phyloP scores from a whole-genome alignment of 1,140 invertebrate species.

The Aphaenogaster rudis region DNA sequence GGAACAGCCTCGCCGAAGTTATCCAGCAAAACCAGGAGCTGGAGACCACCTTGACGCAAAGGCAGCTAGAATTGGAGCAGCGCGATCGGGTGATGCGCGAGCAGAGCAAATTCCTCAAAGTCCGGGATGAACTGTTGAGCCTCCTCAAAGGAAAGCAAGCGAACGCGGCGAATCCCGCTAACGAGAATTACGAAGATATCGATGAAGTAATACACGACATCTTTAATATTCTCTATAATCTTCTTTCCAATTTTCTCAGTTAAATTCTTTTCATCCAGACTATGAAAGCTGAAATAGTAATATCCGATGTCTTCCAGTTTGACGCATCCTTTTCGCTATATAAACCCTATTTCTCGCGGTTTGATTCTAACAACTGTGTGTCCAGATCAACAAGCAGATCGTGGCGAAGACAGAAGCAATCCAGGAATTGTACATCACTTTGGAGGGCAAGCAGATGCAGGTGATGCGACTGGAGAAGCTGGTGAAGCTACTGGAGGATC shows the following conservation, averaged over 20 bases:
- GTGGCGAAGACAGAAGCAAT: constrained; percentile 87
- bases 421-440: constrained; percentile 85
- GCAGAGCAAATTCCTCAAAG: constrained; percentile 87
- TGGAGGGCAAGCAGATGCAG: constrained; percentile 88
- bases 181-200: constrained; percentile 50
- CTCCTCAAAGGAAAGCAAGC: constrained; percentile 78
- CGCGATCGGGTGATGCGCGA: constrained; percentile 87
- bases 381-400: constrained; percentile 60
- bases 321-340: neutral
- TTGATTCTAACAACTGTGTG: neutral
- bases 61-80: constrained; percentile 87
- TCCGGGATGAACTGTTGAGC: constrained; percentile 84
- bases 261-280: neutral
- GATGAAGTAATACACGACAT: constrained; percentile 35
- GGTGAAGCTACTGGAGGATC: constrained; percentile 88
- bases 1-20: constrained; percentile 83
- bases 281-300: neutral
- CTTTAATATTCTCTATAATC: neutral
- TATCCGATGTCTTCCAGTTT: neutral
- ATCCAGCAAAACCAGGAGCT: constrained; percentile 85
- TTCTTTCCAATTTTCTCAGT: neutral
- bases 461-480: constrained; percentile 88
- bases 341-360: neutral
- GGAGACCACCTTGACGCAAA: constrained; percentile 84
- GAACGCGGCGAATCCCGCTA: constrained; percentile 35